phyloP scores from a whole-genome alignment of 2,888 invertebrate genomes.

The Lepidochrysops patricia region DNA sequence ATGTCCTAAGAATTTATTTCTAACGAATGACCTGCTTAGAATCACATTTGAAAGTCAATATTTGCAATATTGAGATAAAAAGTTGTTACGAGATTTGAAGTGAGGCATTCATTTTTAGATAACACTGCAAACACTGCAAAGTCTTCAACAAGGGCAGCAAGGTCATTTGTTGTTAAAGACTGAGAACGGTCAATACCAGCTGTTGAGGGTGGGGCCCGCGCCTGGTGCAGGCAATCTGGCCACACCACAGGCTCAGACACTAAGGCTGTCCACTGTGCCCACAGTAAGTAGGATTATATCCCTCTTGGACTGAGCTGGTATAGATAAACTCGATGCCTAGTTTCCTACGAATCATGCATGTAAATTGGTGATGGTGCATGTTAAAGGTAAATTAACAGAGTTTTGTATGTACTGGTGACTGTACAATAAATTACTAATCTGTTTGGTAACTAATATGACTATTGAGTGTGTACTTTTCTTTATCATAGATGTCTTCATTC shows the following conservation, averaged over 20 bases:
- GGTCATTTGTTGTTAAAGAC: constrained; percentile 94
- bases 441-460: neutral
- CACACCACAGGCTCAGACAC: constrained; percentile 79
- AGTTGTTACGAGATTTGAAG: constrained; percentile 41
- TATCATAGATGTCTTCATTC: neutral
- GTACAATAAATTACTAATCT: neutral
- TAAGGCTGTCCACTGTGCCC: constrained; percentile 90
- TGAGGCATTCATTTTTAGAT: constrained; percentile 78
- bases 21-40: constrained; percentile 28
- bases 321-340: constrained; percentile 33
- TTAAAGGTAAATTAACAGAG: constrained; percentile 47
- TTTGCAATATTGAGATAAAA: neutral
- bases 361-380: constrained; percentile 58
- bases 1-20: constrained; percentile 16
- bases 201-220: constrained; percentile 87
- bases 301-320: constrained; percentile 32
- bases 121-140: constrained; percentile 90
- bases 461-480: constrained; percentile 1
- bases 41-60: constrained; percentile 14
- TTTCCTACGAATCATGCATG: constrained; percentile 52
- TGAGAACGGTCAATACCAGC: constrained; percentile 96
- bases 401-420: constrained; percentile 29
- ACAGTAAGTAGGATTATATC: constrained; percentile 82
- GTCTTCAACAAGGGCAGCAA: constrained; percentile 90
- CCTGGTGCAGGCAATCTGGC: constrained; percentile 75